These are phyloP conservation scores for Rhinoraja longicauda DNA, from an alignment of 2,797 vertebrate species.

Conservation along the genomic window DNA sequence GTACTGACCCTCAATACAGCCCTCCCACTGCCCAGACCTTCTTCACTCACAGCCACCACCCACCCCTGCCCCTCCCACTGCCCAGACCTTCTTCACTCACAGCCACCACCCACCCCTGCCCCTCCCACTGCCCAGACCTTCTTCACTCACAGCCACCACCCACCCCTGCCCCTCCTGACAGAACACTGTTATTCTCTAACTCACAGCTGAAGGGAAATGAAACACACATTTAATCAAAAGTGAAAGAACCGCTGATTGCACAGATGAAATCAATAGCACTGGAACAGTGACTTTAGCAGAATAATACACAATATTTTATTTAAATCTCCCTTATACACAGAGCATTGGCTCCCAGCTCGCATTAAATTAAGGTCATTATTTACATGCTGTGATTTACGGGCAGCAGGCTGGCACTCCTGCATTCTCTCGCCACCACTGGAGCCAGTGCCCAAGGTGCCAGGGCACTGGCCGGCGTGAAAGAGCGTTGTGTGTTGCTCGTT, in stretches of 20 bases:
- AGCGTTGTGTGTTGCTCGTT: background rate
- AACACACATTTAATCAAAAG: background rate
- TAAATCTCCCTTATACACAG: slow-evolving; percentile 12
- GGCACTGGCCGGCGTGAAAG: background rate
- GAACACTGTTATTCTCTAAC: too few species aligned
- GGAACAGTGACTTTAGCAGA: background rate
- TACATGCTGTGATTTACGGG: background rate
- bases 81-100: too few species aligned
- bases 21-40: too few species aligned
- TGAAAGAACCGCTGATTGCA: background rate
- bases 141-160: too few species aligned
- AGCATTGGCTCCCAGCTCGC: slow-evolving; percentile 7
- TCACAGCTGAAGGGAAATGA: too few species aligned
- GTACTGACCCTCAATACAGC: too few species aligned
- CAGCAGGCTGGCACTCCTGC: background rate
- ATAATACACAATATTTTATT: slow-evolving; percentile 22
- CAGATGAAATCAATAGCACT: background rate
- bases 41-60: too few species aligned
- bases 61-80: too few species aligned
- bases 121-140: too few species aligned
- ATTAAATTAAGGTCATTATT: slow-evolving; percentile 35
- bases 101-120: too few species aligned
- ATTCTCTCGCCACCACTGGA: background rate
- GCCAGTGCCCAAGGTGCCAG: background rate
- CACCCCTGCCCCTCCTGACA: too few species aligned